Percentiles rank a stretch among this genome's conserved stretches.
These are phyloP conservation scores for Chiridota heheva DNA, from an alignment of 35 echinoderm and acorn worm species.

Conservation along the genomic window DNA sequence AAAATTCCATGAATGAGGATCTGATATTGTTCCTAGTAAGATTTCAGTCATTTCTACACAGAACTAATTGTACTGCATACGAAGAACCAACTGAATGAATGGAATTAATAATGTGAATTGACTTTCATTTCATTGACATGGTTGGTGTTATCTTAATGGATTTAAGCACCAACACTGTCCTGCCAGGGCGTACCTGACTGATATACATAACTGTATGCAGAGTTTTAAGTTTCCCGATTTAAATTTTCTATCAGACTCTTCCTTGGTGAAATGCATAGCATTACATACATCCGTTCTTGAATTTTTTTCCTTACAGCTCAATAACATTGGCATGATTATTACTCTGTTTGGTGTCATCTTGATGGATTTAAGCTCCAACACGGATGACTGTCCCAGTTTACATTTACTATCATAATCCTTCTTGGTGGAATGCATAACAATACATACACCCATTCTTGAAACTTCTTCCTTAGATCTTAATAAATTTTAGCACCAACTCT, in stretches of 20 bases:
- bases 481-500: slow-evolving; percentile 84
- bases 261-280: slow-evolving; percentile 62
- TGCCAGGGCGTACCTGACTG: slow-evolving; percentile 79
- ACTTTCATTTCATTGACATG: slow-evolving; percentile 60
- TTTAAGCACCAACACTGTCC: slow-evolving; percentile 82
- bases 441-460: too few relatives aligned
- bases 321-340: slow-evolving; percentile 56
- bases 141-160: slow-evolving; percentile 75
- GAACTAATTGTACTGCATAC: too few relatives aligned
- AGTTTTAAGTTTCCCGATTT: slow-evolving; percentile 52
- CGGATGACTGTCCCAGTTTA: slow-evolving; percentile 82
- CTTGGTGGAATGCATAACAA: too few relatives aligned
- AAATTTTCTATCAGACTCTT: slow-evolving; percentile 60
- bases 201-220: slow-evolving; percentile 90
- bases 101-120: too few relatives aligned
- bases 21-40: too few relatives aligned
- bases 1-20: too few relatives aligned
- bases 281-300: too few relatives aligned
- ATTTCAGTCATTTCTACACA: too few relatives aligned
- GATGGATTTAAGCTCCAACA: slow-evolving; percentile 80
- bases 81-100: too few relatives aligned
- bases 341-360: slow-evolving; percentile 71
- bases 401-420: too few relatives aligned
- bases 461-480: too few relatives aligned
- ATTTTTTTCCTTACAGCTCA: too few relatives aligned